Conservation (phyloP, 2,888 invertebrate species). For the Melanostoma mellinum region DNA sequence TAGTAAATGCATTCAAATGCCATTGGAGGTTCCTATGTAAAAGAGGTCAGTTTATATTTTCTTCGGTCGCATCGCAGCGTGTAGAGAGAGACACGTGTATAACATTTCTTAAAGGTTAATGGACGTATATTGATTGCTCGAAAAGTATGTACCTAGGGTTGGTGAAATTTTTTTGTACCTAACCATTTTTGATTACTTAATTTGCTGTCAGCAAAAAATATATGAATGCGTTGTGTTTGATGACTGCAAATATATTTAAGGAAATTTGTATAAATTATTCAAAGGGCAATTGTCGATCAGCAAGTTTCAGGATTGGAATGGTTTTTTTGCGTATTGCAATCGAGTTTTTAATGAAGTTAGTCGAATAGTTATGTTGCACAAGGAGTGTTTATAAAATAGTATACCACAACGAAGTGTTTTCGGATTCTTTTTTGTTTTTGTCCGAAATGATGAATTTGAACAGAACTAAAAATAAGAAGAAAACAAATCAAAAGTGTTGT, state of each 20-base stretch:
- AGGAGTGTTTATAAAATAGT: too few species aligned
- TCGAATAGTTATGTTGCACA: too few species aligned
- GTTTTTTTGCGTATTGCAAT: neutral
- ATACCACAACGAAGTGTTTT: too few species aligned
- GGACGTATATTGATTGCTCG: neutral
- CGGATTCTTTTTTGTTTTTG: too few species aligned
- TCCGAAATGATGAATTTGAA: too few species aligned
- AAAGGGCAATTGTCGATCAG: conserved; percentile 3
- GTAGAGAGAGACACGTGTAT: neutral
- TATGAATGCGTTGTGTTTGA: neutral
- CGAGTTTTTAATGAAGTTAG: too few species aligned
- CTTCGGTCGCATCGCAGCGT: neutral
- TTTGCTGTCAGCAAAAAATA: neutral
- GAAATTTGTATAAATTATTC: conserved; percentile 22
- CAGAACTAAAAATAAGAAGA: too few species aligned
- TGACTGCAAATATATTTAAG: conserved; percentile 3
- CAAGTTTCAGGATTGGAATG: neutral
- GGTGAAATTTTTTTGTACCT: neutral
- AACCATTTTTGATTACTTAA: conserved; percentile 6
- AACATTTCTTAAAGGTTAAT: neutral
- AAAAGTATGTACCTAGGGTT: neutral
- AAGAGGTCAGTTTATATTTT: conserved; percentile 43
- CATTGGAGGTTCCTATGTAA: neutral
- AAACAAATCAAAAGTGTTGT: too few species aligned
- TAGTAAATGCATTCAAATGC: conserved; percentile 31